Evolutionary conservation across 2,888 invertebrate species (phyloP), one percentile per base, ranked within the genome.

Genomic region (Heliconius ismenius): DNA sequence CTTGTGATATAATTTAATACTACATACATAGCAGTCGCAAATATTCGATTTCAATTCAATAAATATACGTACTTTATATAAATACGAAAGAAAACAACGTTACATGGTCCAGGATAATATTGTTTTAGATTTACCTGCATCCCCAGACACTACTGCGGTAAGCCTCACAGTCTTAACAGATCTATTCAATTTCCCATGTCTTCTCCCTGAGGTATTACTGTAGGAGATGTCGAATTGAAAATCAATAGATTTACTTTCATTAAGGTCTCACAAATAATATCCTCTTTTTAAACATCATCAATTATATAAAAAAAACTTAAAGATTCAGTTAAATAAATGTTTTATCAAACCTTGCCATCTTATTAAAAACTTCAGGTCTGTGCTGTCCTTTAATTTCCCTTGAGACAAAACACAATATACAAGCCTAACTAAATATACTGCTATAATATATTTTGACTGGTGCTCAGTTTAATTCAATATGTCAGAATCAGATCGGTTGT

Each of bases 311-410:
- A 21, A 32, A 32, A 32, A n/a, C 4, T 9, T 68, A 68, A 21
- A 36, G 9, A 70, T 58, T n/a, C 18, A 54, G 10, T 28, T 24
- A 43, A 54, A 1, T 64, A 13, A 70, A 74, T 26, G 63, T 74
- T 64, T 58, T 58, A 24, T 28, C 21, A 62, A 88, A 85, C 86
- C 86, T 87, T 54, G 24, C 4, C 28, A 58, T 72, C 74, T 28
- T 67, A 72, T 60, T 67, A 39, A 70, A 77, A 65, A 39, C 74
- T 74, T 84, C 85, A 87, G 86, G 82, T 86, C 84, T 85, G 84
- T 87, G 86, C 87, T 88, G 84, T 85, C 83, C 85, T 86, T 85
- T 88, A 89, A 91, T 91, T 91, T 90, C 88, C 88, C 89, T 83
- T 81, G 86, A 82, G 83, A 86, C 86, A 87, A 87, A 86, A 83